These are phyloP conservation scores for Botia kubotai DNA, from an alignment of 2,797 vertebrate species.

Conservation along the genomic window DNA sequence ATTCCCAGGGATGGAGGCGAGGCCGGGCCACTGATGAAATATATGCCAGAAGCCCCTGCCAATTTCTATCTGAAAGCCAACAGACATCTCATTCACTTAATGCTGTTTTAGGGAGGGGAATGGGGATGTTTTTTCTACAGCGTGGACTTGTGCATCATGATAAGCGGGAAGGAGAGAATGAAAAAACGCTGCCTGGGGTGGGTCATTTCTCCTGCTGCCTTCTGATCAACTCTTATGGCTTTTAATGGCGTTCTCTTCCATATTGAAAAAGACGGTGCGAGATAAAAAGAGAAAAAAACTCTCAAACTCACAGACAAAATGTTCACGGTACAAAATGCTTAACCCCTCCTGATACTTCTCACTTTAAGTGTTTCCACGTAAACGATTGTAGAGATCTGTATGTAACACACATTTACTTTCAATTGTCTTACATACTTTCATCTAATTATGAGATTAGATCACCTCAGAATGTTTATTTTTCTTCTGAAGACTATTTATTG, in stretches of 20 bases:
- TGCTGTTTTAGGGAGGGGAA: constrained; percentile 55
- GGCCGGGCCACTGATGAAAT: constrained; percentile 77
- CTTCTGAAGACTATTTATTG: no score
- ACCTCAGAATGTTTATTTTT: no score
- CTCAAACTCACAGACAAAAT: not conserved
- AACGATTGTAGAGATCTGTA: not conserved
- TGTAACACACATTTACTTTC: not conserved
- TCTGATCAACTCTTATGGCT: constrained; percentile 40
- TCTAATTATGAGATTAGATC: no score
- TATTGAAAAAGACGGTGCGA: constrained; percentile 27
- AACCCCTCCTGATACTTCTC: not conserved
- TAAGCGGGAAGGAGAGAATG: constrained; percentile 39
- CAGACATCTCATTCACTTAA: constrained; percentile 71
- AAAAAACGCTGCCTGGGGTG: constrained; percentile 47
- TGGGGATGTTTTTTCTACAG: constrained; percentile 36
- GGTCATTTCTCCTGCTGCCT: constrained; percentile 43
- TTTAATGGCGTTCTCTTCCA: constrained; percentile 32
- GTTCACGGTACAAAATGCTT: not conserved
- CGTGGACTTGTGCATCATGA: constrained; percentile 31
- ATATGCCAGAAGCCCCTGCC: constrained; percentile 72
- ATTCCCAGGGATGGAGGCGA: constrained; percentile 75
- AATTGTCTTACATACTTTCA: no score
- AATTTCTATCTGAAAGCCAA: constrained; percentile 79
- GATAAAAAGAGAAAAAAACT: constrained; percentile 15
- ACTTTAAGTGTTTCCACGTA: not conserved